Evolutionary conservation across 2,888 invertebrate species (phyloP).

Genomic region (Caenorhabditis becei): DNA sequence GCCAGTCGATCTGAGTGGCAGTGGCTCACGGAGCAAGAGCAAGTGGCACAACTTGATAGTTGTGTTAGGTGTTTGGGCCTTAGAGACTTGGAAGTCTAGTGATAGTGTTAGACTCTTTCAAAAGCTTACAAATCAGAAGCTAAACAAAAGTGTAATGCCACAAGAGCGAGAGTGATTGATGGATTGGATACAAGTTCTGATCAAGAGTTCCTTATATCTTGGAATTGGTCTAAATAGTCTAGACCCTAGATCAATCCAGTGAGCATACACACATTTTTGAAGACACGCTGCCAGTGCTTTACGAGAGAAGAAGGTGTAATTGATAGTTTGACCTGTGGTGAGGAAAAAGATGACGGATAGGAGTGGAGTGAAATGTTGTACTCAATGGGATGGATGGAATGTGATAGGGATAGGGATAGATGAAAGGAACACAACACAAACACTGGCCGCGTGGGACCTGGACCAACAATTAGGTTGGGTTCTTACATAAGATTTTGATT

Average conservation of each 20-base stretch:
- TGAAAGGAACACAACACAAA: constrained; percentile 29
- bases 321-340: constrained; percentile 61
- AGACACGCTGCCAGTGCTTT: constrained; percentile 5
- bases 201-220: background rate
- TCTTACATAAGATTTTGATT: background rate
- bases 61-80: background rate
- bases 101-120: too few relatives aligned
- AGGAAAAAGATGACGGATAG: constrained; percentile 41
- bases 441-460: constrained; percentile 20
- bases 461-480: constrained; percentile 42
- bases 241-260: too few relatives aligned
- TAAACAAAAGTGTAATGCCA: constrained; percentile 47
- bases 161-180: constrained; percentile 51
- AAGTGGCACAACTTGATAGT: background rate
- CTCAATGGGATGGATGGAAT: constrained; percentile 8
- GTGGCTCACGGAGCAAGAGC: constrained; percentile 2
- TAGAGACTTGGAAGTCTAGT: background rate
- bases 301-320: constrained; percentile 35
- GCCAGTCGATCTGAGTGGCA: background rate
- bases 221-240: too few relatives aligned
- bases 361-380: constrained; percentile 35
- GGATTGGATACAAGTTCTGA: constrained; percentile 8
- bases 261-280: constrained; percentile 6
- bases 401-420: background rate
- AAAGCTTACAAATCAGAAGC: constrained; percentile 26